Percentiles rank a stretch among this genome's conserved stretches.
Evolutionary conservation across 2,113 vertebrate genomes (phyloP).

Genomic region (Sturnira hondurensis): DNA sequence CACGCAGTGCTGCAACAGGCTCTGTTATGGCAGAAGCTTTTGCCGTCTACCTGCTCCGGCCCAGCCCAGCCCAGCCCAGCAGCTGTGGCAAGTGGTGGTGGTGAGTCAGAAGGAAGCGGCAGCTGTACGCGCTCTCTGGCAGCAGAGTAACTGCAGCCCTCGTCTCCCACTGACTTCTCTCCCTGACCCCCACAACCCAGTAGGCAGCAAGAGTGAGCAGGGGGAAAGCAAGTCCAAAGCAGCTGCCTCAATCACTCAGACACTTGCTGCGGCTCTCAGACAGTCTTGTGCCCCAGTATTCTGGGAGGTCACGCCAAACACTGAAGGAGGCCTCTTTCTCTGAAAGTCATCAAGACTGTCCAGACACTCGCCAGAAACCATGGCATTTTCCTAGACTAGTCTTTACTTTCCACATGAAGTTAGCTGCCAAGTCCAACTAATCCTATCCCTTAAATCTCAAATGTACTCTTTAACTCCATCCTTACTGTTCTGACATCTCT

Average conservation of each 20-base stretch:
- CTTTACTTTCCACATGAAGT: neutral
- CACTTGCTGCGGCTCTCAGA: neutral
- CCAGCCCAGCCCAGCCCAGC: constrained; percentile 19
- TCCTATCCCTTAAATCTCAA: neutral
- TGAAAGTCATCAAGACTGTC: neutral
- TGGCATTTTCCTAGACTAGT: neutral
- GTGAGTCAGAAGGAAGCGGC: neutral
- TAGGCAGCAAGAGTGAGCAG: neutral
- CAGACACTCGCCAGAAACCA: neutral
- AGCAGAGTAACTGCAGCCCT: constrained; percentile 27
- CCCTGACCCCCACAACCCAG: neutral
- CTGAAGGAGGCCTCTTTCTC: neutral
- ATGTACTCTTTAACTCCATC: neutral
- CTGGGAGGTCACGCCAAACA: neutral
- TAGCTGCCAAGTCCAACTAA: neutral
- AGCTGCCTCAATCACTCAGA: constrained; percentile 54
- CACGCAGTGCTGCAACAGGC: neutral
- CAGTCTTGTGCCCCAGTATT: too few relatives aligned
- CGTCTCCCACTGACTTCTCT: neutral
- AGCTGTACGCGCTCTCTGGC: constrained; percentile 43
- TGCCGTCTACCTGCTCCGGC: constrained; percentile 28
- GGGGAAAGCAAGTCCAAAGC: constrained; percentile 20
- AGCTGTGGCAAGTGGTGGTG: constrained; percentile 54
- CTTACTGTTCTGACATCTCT: neutral
- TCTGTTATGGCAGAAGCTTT: neutral